phyloP scores from a whole-genome alignment of 2,113 vertebrate genomes.

The Cyphomyrus plagiostoma region DNA sequence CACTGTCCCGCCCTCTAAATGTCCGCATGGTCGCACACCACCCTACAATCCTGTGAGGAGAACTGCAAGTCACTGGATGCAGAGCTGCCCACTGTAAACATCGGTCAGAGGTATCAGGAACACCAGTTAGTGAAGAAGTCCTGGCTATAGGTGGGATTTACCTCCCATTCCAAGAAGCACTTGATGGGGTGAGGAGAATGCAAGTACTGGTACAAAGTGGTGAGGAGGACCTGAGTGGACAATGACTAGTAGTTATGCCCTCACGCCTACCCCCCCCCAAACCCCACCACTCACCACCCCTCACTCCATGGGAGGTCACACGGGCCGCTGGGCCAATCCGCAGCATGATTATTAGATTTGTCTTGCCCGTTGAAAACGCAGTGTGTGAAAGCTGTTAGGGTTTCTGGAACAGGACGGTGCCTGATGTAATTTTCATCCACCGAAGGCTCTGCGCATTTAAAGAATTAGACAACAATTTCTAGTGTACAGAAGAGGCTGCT shows the following conservation, averaged over 20 bases:
- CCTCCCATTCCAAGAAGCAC: neutral
- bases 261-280: neutral
- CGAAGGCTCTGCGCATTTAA: neutral
- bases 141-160: neutral
- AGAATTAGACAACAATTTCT: constrained; percentile 15
- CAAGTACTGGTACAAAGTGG: neutral
- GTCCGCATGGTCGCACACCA: neutral
- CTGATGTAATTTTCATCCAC: constrained; percentile 3
- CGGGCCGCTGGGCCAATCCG: neutral
- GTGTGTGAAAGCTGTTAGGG: neutral
- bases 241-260: neutral
- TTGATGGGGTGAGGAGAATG: neutral
- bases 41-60: neutral
- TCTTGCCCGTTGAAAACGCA: neutral
- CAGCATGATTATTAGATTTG: neutral
- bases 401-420: neutral
- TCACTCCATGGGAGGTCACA: neutral
- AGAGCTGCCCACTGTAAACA: neutral
- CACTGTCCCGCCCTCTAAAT: neutral
- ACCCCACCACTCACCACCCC: neutral
- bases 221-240: constrained; percentile 7
- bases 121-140: neutral
- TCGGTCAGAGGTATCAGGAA: neutral
- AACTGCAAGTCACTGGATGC: neutral
- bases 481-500: neutral